phyloP scores from a whole-genome alignment of 1,140 invertebrate genomes.

The Copidosoma floridanum region DNA sequence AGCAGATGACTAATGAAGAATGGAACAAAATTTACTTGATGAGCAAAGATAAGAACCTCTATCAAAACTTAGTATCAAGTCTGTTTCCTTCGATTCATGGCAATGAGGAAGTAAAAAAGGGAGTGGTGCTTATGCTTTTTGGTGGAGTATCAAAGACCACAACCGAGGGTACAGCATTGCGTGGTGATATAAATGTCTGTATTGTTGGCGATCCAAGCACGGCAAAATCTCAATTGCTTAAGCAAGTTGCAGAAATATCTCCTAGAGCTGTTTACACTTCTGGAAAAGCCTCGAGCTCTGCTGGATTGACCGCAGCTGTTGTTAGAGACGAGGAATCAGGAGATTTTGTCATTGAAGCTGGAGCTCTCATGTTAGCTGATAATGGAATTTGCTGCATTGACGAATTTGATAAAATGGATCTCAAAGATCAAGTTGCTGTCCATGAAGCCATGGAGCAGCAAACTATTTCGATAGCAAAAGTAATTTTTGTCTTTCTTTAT shows the following conservation, averaged over 20 bases:
- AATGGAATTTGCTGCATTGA: constrained; percentile 99
- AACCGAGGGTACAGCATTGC: constrained; percentile 78
- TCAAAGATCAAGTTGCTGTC: constrained; percentile 95
- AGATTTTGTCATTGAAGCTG: constrained; percentile 99
- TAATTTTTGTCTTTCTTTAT: constrained; percentile 38
- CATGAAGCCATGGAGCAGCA: constrained; percentile 99
- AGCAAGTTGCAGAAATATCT: constrained; percentile 93
- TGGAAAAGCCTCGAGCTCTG: constrained; percentile 96
- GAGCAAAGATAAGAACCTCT: constrained; percentile 91
- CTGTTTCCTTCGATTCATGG: constrained; percentile 98
- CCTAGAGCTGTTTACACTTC: constrained; percentile 97
- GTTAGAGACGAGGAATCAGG: constrained; percentile 96
- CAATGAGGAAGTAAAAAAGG: constrained; percentile 96
- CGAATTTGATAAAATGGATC: constrained; percentile 99
- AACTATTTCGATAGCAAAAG: constrained; percentile 97
- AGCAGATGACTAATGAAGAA: constrained; percentile 92
- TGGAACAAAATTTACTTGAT: constrained; percentile 97
- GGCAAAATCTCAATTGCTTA: constrained; percentile 96
- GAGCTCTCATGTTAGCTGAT: constrained; percentile 98
- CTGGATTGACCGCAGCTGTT: constrained; percentile 97
- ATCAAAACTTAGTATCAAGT: constrained; percentile 87
- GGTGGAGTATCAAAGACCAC: constrained; percentile 97
- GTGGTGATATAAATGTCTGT: constrained; percentile 97
- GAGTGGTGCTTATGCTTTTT: constrained; percentile 94
- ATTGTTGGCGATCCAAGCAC: constrained; percentile 99